A percentile compares a stretch with the other conserved stretches of the same genome.
Conservation (phyloP, 2,888 invertebrate genomes). For the Tachina fera region DNA sequence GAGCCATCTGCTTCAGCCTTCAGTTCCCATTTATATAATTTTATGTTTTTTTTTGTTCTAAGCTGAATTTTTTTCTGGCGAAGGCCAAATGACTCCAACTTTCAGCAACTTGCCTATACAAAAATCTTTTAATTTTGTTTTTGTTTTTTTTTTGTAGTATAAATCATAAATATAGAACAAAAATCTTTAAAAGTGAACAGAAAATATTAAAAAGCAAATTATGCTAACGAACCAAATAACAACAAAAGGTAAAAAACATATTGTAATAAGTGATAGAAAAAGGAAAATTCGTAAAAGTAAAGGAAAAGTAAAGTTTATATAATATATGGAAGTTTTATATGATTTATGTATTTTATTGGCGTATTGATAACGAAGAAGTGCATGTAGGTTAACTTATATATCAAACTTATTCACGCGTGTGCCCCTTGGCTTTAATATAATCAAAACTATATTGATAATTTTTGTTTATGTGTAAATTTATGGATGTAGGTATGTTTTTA, state of each 20-base stretch:
- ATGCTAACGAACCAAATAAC: constrained; percentile 31
- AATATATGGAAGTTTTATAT: background rate
- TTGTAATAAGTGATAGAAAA: constrained; percentile 59
- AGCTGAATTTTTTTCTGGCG: no score
- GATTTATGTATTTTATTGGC: background rate
- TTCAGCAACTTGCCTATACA: constrained; percentile 19
- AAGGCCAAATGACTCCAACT: constrained; percentile 1
- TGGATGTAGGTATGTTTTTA: no score
- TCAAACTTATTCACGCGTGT: no score
- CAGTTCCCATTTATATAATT: background rate
- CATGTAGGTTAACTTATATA: background rate
- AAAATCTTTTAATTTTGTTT: constrained; percentile 27
- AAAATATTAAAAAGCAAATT: constrained; percentile 51
- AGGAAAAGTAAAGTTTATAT: constrained; percentile 25
- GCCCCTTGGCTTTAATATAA: no score
- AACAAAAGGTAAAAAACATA: constrained; percentile 11
- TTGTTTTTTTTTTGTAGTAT: background rate
- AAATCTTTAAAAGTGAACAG: background rate
- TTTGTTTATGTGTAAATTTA: no score
- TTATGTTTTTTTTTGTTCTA: background rate
- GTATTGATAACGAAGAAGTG: constrained; percentile 5
- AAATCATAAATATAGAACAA: constrained; percentile 34
- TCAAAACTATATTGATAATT: no score
- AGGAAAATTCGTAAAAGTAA: constrained; percentile 42
- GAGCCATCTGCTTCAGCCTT: background rate